These are phyloP conservation scores for Pelecanus crispus DNA, from an alignment of 2,113 vertebrate species.

Conservation along the genomic window DNA sequence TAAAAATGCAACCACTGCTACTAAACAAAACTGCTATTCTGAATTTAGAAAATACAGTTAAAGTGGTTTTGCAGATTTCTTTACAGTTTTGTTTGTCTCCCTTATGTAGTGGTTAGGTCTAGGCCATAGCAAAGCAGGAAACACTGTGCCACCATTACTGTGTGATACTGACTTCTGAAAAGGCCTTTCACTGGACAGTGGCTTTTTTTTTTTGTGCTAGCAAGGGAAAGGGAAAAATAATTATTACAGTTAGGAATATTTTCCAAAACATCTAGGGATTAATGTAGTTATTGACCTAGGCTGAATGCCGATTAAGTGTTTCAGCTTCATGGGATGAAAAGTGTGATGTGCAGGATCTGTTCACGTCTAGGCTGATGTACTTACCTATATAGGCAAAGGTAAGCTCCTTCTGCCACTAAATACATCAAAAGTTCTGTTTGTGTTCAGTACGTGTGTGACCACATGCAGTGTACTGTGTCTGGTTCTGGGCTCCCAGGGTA, in stretches of 20 bases:
- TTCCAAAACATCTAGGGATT: neutral
- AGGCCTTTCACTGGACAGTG: neutral
- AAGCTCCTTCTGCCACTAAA: neutral
- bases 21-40: neutral
- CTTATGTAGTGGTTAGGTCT: neutral
- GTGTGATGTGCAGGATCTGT: neutral
- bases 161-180: neutral
- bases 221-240: neutral
- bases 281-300: neutral
- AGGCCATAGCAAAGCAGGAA: neutral
- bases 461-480: accelerated
- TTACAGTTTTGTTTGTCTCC: neutral
- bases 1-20: neutral
- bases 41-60: neutral
- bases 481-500: neutral
- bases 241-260: neutral
- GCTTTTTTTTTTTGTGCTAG: neutral
- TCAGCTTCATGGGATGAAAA: neutral
- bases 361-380: neutral
- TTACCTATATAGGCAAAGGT: accelerated
- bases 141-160: neutral
- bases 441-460: neutral
- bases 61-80: neutral
- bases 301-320: neutral
- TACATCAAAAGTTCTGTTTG: neutral